Evolutionary conservation across 2,113 vertebrate genomes (phyloP), one percentile per base, ranked within the genome.

Genomic region (Sphyrna mokarran): DNA sequence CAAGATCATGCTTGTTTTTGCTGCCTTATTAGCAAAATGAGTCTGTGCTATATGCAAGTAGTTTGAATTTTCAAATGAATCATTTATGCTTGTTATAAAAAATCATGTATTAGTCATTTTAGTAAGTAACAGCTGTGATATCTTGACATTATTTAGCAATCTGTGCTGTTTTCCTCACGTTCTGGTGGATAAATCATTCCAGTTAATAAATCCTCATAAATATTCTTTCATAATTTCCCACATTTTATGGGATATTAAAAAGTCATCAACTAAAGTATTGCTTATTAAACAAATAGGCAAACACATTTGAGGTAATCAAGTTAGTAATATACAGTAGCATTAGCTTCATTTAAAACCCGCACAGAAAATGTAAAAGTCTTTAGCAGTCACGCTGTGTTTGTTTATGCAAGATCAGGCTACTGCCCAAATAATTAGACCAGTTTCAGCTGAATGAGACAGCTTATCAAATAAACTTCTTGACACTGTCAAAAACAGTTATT

Each of bases 231-330:
- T 95, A 95, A 95, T 95, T 95, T 95, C 94, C 94, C 94, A 95
- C 94, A 95, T 95, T 95, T 95, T 95, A 95, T 95, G 94, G 94
- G 94, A 95, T 95, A 95, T 95, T 95, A 95, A 95, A 95, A 95
- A 95, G 94, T 95, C 94, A 95, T 95, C 94, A 95, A 95, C 68
- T 95, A 95, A 95, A 95, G 94, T 72, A 95, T 95, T 95, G 94
- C 94, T 95, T 95, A 95, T 95, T 95, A 95, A 95, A 95, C 94
- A 95, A 95, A 95, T 95, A 95, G 94, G 94, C 94, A 95, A 95
- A 95, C 94, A 95, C 94, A 95, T 95, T 95, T 95, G 69, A 95
- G 94, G 94, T 95, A 95, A 95, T 95, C 94, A 95, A 95, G 94
- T 95, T 95, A 95, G 94, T 95, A 95, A 95, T 95, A 95, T 95